Base-by-base conservation (phyloP, 2,113 vertebrate species). In the Leucopsar rothschildi region DNA sequence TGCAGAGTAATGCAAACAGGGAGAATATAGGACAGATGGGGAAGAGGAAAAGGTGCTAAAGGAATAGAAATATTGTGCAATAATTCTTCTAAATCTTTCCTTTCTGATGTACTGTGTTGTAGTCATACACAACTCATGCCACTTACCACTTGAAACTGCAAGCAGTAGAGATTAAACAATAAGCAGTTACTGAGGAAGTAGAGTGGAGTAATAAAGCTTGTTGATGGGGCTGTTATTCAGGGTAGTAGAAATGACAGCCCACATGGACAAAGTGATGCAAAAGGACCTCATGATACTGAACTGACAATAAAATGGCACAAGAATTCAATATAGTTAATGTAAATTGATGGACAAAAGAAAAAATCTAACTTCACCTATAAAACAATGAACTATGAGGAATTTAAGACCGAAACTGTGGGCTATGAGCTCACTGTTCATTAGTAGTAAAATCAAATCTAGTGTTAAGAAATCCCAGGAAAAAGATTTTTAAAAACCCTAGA, bases 41-140 rank as follows among this genome's bases (percentile, higher is more conserved):
- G 37, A 93, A 73, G 80, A 94, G 56, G 47, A 86, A 93, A 85
- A 96, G 87, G 87, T 95, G 87, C 70, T 82, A 94, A 90, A 96
- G 52, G 68, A 64, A 82, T 37, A 88, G 56, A 92, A 94, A 95
- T 88, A 88, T 81, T 90, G 76, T 86, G 64, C 35, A 86, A 65
- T 80, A 95, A 86, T 86, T 95, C 82, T 90, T 87, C 39, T 79
- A 60, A 90, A 81, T 88, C 80, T 76, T 92, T 84, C 37, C 53
- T 91, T 86, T 79, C 57, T 78, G 45, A 64, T 83, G 18, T 78
- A 53, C 49, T 78, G 20, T 50, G 31, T 40, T 92, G 57, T 79
- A 93, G 57, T 86, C 39, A 53, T 64, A 37, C 21, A 75, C 79
- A 86, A 57, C 29, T 92, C 60, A 42, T 86, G 80, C 31, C 59